Conservation (phyloP, 2,888 invertebrate genomes). For the Oscheius sp. region DNA sequence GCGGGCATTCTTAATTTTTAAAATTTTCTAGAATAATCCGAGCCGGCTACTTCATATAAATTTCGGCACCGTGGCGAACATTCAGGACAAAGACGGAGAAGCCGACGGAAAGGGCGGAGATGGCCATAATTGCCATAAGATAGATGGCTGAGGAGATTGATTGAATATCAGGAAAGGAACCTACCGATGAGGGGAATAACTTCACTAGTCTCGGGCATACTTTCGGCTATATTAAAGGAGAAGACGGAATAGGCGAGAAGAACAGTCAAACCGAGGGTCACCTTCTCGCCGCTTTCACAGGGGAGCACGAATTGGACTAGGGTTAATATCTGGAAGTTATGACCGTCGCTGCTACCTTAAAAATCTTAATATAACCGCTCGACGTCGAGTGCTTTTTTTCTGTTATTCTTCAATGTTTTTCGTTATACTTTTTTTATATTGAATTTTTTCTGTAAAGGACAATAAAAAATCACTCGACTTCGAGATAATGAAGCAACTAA, state of each 20-base stretch:
- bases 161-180: too few species aligned
- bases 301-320: slow-evolving; percentile 75
- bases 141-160: slow-evolving; percentile 73
- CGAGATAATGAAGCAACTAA: slow-evolving; percentile 15
- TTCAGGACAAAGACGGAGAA: slow-evolving; percentile 75
- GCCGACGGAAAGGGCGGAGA: slow-evolving; percentile 74
- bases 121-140: slow-evolving; percentile 75
- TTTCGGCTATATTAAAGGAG: slow-evolving; percentile 76
- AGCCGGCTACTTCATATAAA: slow-evolving; percentile 52
- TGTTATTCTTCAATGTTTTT: too few species aligned
- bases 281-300: slow-evolving; percentile 74
- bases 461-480: too few species aligned
- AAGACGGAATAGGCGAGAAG: slow-evolving; percentile 76
- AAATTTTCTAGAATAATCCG: too few species aligned
- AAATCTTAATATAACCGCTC: neutral
- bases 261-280: slow-evolving; percentile 74
- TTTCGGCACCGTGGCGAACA: slow-evolving; percentile 73
- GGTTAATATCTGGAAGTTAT: slow-evolving; percentile 71
- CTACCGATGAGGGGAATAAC: slow-evolving; percentile 76
- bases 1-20: slow-evolving; percentile 69
- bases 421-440: too few species aligned
- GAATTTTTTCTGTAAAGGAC: too few species aligned
- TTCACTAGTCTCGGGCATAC: slow-evolving; percentile 76
- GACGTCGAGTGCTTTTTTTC: too few species aligned
- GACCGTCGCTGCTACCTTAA: too few species aligned